Percentiles rank a stretch among this genome's conserved stretches.
phyloP scores from a whole-genome alignment of 37 sponge, comb jelly and placozoan species.

The Cliona cf. orientalis region DNA sequence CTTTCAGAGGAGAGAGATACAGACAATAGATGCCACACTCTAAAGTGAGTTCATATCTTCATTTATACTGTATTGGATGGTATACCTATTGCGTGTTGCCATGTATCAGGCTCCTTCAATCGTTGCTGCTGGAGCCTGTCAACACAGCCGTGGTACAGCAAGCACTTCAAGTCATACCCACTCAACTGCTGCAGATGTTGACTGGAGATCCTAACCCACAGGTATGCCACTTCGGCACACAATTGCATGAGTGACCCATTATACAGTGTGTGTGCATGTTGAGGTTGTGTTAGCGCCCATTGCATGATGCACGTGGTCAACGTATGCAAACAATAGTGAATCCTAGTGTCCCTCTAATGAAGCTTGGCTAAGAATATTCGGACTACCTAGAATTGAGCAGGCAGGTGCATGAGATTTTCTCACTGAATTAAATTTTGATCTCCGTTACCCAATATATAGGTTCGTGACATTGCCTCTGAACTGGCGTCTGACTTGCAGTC shows the following conservation, averaged over 20 bases:
- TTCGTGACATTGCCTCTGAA: constrained; percentile 8
- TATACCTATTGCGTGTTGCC: background rate
- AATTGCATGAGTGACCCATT: background rate
- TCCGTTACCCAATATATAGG: background rate
- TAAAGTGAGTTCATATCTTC: constrained; percentile 8
- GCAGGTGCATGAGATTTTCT: background rate
- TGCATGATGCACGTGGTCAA: too few species aligned
- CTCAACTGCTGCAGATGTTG: constrained; percentile 41
- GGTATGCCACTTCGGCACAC: constrained; percentile 12
- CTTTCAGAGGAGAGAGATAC: constrained; percentile 28
- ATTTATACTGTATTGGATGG: background rate
- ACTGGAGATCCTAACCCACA: constrained; percentile 32
- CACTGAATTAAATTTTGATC: background rate
- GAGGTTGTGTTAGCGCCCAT: background rate
- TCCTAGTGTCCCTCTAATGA: too few species aligned
- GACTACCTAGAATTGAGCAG: background rate
- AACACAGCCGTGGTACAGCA: constrained; percentile 56
- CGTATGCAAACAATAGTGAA: too few species aligned
- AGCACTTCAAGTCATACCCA: constrained; percentile 53
- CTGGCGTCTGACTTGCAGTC: background rate
- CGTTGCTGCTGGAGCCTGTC: constrained; percentile 71
- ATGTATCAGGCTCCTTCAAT: constrained; percentile 67
- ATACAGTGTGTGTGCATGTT: background rate
- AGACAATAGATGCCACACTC: constrained; percentile 21
- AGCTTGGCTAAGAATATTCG: background rate